These are phyloP conservation scores for Centroberyx gerrardi DNA, from an alignment of 2,797 vertebrate species.

Conservation along the genomic window DNA sequence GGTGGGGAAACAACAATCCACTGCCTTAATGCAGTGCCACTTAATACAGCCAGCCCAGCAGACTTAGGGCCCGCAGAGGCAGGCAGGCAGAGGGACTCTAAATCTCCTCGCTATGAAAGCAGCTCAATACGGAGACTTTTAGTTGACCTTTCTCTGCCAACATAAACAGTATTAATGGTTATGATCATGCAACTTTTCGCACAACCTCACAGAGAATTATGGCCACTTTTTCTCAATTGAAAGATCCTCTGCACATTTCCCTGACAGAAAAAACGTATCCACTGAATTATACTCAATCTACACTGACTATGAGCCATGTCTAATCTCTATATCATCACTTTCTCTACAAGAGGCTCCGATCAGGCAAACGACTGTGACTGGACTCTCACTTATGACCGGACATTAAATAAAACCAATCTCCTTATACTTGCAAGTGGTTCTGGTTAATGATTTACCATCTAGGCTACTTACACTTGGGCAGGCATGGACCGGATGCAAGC, in stretches of 20 bases:
- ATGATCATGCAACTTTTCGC: slow-evolving; percentile 15
- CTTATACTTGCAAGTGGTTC: slow-evolving; percentile 13
- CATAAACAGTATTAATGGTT: slow-evolving; percentile 26
- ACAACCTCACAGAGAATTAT: slow-evolving; percentile 27
- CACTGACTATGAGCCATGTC: background rate
- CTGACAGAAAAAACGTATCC: background rate
- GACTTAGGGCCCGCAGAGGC: slow-evolving; percentile 64
- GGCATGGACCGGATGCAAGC: slow-evolving; percentile 43
- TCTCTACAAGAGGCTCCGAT: slow-evolving; percentile 14
- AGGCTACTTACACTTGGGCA: slow-evolving; percentile 44
- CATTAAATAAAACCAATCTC: slow-evolving; percentile 15
- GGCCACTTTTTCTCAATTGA: background rate
- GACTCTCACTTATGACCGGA: slow-evolving; percentile 4
- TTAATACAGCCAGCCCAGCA: slow-evolving; percentile 78
- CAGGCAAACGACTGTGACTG: slow-evolving; percentile 15
- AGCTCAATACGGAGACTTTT: slow-evolving; percentile 67
- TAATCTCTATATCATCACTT: slow-evolving; percentile 35
- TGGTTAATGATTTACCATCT: slow-evolving; percentile 55
- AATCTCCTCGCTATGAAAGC: slow-evolving; percentile 69
- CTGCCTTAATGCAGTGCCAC: slow-evolving; percentile 77
- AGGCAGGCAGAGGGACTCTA: slow-evolving; percentile 63
- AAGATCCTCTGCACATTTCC: slow-evolving; percentile 14
- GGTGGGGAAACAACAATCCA: slow-evolving; percentile 77
- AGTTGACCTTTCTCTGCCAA: slow-evolving; percentile 62
- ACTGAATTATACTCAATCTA: background rate